Evolutionary conservation across 2,888 invertebrate genomes (phyloP), one percentile per base, ranked within the genome.

Genomic region (Diarsia rubi): DNA sequence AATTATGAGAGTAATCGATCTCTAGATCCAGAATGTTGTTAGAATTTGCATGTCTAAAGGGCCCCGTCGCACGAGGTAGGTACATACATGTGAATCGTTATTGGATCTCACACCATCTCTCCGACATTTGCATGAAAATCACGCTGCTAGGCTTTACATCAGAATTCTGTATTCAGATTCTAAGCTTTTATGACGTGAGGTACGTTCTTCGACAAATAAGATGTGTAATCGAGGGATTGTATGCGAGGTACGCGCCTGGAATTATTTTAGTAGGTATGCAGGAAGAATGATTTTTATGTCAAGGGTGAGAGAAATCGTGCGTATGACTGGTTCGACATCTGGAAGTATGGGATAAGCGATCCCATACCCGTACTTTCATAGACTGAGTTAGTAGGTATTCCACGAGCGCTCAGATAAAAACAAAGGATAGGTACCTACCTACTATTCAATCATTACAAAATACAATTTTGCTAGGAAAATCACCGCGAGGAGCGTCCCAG

Each of bases 101-200:
- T 88, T 81, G 77, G 73, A 82, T 85, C 78, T 82, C 76, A 78
- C 73, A 75, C 78, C 81, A 86, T 83, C 84, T 79, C 82, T 64
- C 27, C 21, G 45, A 71, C 68, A 85, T 87, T 88, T 83, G 79
- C 85, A 87, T 88, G 83, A 80, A 86, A 86, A 88, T 88, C 77
- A 80, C 77, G 78, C 77, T 78, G 52, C 66, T 59, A 74, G 72
- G 73, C 82, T 87, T 88, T 88, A 82, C 88, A 85, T 88, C 49
- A 75, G 77, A 88, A 87, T 86, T 63, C 78, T 75, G 75, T 83
- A 73, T 82, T 84, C 83, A 81, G 78, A 65, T 66, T 70, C 66
- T 80, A 81, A 69, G 78, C 78, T 73, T 83, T 80, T 86, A 78
- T 82, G 82, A 69, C 57, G 64, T 72, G 54, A 72, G 81, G 73